Percentiles rank a stretch among this genome's conserved stretches.
Conservation (phyloP, 2,888 invertebrate species). For the Helleia helle region DNA sequence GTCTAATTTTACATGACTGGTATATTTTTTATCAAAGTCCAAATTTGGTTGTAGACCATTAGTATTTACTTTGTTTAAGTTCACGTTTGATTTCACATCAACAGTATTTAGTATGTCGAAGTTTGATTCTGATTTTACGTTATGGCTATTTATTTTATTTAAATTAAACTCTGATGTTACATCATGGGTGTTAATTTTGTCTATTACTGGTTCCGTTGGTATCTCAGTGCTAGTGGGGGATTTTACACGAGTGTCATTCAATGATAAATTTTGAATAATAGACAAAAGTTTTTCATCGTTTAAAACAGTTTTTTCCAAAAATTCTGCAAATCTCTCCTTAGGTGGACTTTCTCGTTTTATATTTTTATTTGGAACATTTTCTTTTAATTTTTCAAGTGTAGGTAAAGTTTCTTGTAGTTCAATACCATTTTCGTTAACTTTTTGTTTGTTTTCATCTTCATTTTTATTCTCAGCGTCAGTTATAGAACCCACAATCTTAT, state of each 20-base stretch:
- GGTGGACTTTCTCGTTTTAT: conserved; percentile 50
- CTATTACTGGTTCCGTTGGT: conserved; percentile 25
- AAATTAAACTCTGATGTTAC: too few relatives aligned
- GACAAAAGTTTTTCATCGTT: conserved; percentile 61
- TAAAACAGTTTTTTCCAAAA: conserved; percentile 60
- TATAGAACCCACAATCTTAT: not conserved
- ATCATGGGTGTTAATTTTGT: too few relatives aligned
- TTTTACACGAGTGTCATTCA: conserved; percentile 36
- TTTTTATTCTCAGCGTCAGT: not conserved
- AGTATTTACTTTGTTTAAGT: too few relatives aligned
- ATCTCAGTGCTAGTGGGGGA: conserved; percentile 23
- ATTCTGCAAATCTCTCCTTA: conserved; percentile 57
- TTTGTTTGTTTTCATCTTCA: not conserved
- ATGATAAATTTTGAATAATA: conserved; percentile 57
- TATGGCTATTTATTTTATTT: too few relatives aligned
- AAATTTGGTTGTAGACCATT: too few relatives aligned
- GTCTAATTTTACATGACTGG: too few relatives aligned
- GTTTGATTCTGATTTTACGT: too few relatives aligned
- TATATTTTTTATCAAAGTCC: too few relatives aligned
- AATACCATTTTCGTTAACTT: not conserved
- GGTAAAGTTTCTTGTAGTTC: not conserved
- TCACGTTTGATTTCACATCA: too few relatives aligned
- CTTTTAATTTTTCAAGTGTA: not conserved
- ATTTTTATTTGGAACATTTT: not conserved
- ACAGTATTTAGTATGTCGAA: too few relatives aligned